Percentiles rank a stretch among this genome's conserved stretches.
phyloP scores from a whole-genome alignment of 2,888 invertebrate genomes.

The Ennomos erosarius region DNA sequence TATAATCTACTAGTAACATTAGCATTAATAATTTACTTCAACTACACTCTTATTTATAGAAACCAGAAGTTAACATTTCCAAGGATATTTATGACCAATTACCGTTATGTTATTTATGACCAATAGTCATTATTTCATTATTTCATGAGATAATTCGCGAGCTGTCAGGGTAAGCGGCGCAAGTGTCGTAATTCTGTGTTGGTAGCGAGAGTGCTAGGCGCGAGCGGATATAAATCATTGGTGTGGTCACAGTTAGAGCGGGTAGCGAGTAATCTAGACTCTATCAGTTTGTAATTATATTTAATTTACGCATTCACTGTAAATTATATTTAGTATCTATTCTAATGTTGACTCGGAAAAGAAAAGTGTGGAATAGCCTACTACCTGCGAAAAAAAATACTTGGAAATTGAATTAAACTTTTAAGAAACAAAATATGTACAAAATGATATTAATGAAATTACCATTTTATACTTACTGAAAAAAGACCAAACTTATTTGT shows the following conservation, averaged over 20 bases:
- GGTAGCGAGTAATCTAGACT: background rate
- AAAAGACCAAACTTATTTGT: too few relatives aligned
- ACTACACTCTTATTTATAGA: conserved; percentile 13
- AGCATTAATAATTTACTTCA: conserved; percentile 9
- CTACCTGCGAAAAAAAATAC: too few relatives aligned
- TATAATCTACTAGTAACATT: background rate
- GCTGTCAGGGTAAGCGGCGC: conserved; percentile 51
- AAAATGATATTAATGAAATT: too few relatives aligned
- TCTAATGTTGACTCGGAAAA: too few relatives aligned
- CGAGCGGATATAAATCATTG: conserved; percentile 55
- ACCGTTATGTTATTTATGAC: conserved; percentile 24
- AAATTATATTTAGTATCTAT: too few relatives aligned
- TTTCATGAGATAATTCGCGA: conserved; percentile 58
- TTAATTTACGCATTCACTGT: too few relatives aligned
- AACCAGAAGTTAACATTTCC: conserved; percentile 28
- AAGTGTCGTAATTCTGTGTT: conserved; percentile 58
- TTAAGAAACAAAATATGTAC: too few relatives aligned
- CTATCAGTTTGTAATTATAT: too few relatives aligned
- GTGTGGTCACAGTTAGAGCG: conserved; percentile 42
- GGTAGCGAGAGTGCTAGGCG: conserved; percentile 44
- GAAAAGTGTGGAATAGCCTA: too few relatives aligned
- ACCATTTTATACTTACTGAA: too few relatives aligned
- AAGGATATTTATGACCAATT: conserved; percentile 30
- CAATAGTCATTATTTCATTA: conserved; percentile 43
- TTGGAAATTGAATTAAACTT: too few relatives aligned